Evolutionary conservation across 1,140 invertebrate species (phyloP).

Genomic region (Nephotettix cincticeps): DNA sequence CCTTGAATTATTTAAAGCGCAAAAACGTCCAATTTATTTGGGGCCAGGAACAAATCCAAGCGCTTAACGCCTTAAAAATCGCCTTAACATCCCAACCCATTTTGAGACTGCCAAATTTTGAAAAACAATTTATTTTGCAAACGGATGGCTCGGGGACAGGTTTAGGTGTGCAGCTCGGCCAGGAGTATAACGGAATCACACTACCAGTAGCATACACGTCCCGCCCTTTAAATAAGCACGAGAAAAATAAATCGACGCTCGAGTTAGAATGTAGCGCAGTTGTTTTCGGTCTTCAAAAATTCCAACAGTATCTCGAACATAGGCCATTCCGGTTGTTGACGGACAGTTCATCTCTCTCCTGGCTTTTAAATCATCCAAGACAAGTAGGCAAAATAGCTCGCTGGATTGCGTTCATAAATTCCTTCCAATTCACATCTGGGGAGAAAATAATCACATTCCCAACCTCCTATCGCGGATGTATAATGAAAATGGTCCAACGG

Average conservation of each 20-base stretch:
- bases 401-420: neutral
- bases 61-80: neutral
- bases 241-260: too few relatives aligned
- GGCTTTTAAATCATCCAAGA: neutral
- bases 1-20: neutral
- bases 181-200: neutral
- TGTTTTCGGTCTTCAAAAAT: too few relatives aligned
- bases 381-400: neutral
- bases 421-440: neutral
- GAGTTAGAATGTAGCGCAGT: too few relatives aligned
- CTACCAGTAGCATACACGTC: neutral
- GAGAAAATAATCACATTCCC: neutral
- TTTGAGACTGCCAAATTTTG: neutral
- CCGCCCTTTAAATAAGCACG: too few relatives aligned
- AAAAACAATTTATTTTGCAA: neutral
- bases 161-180: neutral
- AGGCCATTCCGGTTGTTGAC: too few relatives aligned
- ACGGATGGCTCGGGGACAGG: too few relatives aligned
- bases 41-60: neutral
- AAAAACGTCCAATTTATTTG: neutral
- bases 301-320: too few relatives aligned
- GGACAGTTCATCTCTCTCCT: neutral
- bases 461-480: neutral
- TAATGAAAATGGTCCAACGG: neutral
- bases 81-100: neutral